Base-by-base conservation (phyloP, 2,113 vertebrate species). In the Solea solea region DNA sequence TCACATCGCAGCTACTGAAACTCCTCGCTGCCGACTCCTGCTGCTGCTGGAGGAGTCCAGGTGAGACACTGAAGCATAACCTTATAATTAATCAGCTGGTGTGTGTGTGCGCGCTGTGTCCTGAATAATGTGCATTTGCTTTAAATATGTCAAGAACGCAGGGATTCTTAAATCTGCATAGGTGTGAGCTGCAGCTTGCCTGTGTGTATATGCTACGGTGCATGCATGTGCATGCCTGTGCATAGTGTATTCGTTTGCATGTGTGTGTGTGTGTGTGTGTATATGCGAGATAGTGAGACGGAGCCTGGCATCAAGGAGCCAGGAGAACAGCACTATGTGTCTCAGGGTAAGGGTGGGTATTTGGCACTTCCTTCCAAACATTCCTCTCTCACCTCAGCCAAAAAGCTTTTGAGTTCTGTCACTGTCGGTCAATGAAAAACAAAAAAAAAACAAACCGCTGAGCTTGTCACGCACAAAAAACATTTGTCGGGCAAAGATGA, bases 41-140 rank as follows among this genome's bases (percentile, higher is more conserved):
- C 93, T 97, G 0, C 91, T 97, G 44, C 84, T 98, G 46, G 97
- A 96, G 64, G 97, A 98, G 86, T 94, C 95, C 76, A 97, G 96
- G 98, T 99, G 90, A 93, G 72, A 58, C 45, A 28, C 57, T 55
- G 13, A 52, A 49, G 54, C 27, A 50, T 27, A 71, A 57, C 65
- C 51, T 28, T 44, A 57, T 21, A 21, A 44, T 64, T 63, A 72
- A 59, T 46, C 48, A 6, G 28, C 21, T 21, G 21, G 21, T 21
- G 21, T 21, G 21, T 21, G 21, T 21, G 41, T 61, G 73, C 63
- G 53, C 27, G 27, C 34, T 69, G n/a, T 69, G 46, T 62, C 63
- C 48, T 44, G 50, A 56, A 40, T 66, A 51, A 25, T 41, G 49
- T 39, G 5, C 28, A 44, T 87, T 68, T 27, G 8, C 63, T 79